Percentiles rank a stretch among this genome's conserved stretches.
Conservation (phyloP, 2,888 invertebrate species). For the Aromia moschata region DNA sequence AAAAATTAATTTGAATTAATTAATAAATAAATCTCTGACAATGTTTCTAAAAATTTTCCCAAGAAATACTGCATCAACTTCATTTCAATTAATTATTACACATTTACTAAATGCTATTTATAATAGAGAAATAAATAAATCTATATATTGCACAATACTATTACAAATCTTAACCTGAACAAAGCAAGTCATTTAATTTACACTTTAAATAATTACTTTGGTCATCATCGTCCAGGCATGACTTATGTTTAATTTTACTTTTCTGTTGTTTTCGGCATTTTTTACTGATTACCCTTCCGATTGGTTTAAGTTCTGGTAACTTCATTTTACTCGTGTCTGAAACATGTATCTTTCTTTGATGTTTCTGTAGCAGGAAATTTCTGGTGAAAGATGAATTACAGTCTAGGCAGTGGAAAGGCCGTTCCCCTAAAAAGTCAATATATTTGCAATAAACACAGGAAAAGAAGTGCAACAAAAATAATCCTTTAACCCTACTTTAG, state of each 20-base stretch:
- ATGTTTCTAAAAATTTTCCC: too few species aligned
- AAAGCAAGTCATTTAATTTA: conserved; percentile 6
- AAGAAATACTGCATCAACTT: too few species aligned
- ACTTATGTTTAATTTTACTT: conserved; percentile 39
- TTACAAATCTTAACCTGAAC: conserved; percentile 10
- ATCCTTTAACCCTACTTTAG: background rate
- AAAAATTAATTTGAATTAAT: too few species aligned
- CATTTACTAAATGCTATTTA: too few species aligned
- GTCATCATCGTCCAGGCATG: conserved; percentile 7
- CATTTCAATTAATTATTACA: too few species aligned
- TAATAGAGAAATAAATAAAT: background rate
- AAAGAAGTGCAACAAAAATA: background rate
- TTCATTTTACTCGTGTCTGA: conserved; percentile 30
- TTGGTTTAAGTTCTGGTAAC: conserved; percentile 49
- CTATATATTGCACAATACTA: conserved; percentile 5
- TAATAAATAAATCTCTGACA: too few species aligned
- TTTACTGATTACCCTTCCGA: conserved; percentile 39
- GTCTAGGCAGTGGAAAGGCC: conserved; percentile 58
- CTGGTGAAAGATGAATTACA: conserved; percentile 60
- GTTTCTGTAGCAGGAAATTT: conserved; percentile 61
- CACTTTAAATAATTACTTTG: conserved; percentile 2
- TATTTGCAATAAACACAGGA: background rate
- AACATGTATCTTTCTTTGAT: conserved; percentile 54
- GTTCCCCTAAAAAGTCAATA: conserved; percentile 48
- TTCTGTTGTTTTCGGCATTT: conserved; percentile 32